Base-by-base conservation (phyloP, 2,888 invertebrate species). In the Watsonalla cultraria region DNA sequence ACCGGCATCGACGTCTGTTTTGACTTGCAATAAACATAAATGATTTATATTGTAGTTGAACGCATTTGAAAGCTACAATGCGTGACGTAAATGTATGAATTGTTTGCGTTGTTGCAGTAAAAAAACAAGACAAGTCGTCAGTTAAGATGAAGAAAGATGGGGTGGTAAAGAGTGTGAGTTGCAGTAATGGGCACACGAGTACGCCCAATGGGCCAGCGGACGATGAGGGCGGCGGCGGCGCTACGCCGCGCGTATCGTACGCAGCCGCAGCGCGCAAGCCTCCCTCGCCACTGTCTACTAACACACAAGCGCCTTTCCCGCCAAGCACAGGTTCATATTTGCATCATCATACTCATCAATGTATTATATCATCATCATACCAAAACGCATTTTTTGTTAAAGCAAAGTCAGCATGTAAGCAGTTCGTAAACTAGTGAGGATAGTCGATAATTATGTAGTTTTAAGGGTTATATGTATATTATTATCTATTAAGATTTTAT, bases 251-350 rank as follows among this genome's bases (percentile, higher is more conserved):
- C 61, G 87, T 86, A 49, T 88, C 90, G 13, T 89, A 88, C 66
- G 90, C 90, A 50, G 90, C 90, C 54, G 90, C 87, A 33, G 87
- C 89, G 58, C 79, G 76, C 68, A 90, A 90, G 71, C 86, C 86
- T 51, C 76, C 81, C 55, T 86, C 88, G 56, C 88, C 90, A 59
- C 86, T 80, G 58, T 70, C 74, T 66, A 82, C 75, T 70, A 78
- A 66, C 73, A 75, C 78, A 58, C 77, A 83, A 59, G 76, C 81
- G 62, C 78, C 82, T 65, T 86, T 82, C 70, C 81, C 84, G 58
- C 70, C 72, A 65, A 79, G 75, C 66, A 78, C 86, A 82, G 90
- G 90, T 88, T 68, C 58, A 66, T 56, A 56, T 57, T 58, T 55
- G 53, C 55, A 58, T 55, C 54, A 59, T 56, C 56, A 52, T 54